Evolutionary conservation across 1,140 invertebrate genomes (phyloP).

Genomic region (Ips nitidus): DNA sequence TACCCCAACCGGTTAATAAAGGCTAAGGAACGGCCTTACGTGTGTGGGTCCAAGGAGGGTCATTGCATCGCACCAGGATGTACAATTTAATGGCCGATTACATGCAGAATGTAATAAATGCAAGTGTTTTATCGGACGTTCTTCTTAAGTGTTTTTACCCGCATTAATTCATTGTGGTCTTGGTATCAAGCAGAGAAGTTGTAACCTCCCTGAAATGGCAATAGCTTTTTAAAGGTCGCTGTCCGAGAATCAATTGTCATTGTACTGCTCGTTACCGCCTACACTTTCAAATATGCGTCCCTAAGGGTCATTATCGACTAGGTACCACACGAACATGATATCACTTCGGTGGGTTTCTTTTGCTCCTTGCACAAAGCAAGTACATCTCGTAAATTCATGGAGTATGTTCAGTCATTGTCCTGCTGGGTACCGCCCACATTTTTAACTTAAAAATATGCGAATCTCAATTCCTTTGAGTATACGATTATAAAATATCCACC

Average conservation of each 20-base stretch:
- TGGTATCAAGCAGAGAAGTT: neutral
- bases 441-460: neutral
- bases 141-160: neutral
- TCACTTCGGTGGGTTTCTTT: too few species aligned
- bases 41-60: slow-evolving; percentile 18
- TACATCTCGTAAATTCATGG: neutral
- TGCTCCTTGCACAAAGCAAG: too few species aligned
- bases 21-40: slow-evolving; percentile 16
- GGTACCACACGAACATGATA: too few species aligned
- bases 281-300: neutral
- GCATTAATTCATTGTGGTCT: too few species aligned
- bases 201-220: neutral
- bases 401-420: slow-evolving; percentile 2
- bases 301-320: too few species aligned
- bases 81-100: neutral
- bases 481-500: slow-evolving; percentile 3
- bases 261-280: neutral
- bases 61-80: slow-evolving; percentile 5
- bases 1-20: slow-evolving; percentile 16
- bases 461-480: slow-evolving; percentile 1
- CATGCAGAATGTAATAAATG: neutral
- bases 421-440: neutral
- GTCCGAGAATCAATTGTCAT: slow-evolving; percentile 3
- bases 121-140: neutral
- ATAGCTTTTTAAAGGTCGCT: slow-evolving; percentile 3